phyloP scores from a whole-genome alignment of 2,888 invertebrate genomes.

The Vesta saturnalis region DNA sequence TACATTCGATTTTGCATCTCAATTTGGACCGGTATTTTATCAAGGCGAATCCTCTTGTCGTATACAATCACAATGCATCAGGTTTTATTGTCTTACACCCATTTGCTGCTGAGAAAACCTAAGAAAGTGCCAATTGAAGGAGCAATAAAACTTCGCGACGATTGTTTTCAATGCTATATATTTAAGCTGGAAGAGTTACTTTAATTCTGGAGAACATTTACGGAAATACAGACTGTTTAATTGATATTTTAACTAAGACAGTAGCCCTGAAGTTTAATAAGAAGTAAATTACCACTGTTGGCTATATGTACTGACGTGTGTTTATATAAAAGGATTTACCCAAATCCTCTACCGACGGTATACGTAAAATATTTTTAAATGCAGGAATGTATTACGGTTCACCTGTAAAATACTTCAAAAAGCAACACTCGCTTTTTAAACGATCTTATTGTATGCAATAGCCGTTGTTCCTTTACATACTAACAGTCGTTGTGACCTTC shows the following conservation, averaged over 20 bases:
- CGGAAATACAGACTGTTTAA: conserved; percentile 40
- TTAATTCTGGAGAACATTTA: conserved; percentile 54
- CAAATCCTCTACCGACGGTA: conserved; percentile 19
- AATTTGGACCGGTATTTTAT: conserved; percentile 58
- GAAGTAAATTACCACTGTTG: not conserved
- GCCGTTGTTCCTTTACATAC: conserved; percentile 38
- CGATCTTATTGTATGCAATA: conserved; percentile 50
- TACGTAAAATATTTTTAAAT: conserved; percentile 23
- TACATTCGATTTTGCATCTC: conserved; percentile 56
- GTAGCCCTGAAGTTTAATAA: conserved; percentile 19
- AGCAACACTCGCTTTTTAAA: conserved; percentile 45
- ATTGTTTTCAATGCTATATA: conserved; percentile 60
- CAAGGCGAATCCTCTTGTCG: conserved; percentile 59
- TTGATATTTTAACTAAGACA: conserved; percentile 44
- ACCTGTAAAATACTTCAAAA: conserved; percentile 52
- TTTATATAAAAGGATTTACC: conserved; percentile 4
- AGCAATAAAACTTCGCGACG: conserved; percentile 62
- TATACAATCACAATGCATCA: conserved; percentile 64
- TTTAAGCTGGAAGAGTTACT: conserved; percentile 58
- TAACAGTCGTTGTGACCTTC: conserved; percentile 51
- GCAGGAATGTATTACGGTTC: conserved; percentile 42
- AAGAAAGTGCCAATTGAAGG: conserved; percentile 64
- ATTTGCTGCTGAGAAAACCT: conserved; percentile 61
- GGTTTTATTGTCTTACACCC: conserved; percentile 64
- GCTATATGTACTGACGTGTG: not conserved